Evolutionary conservation across 2,888 invertebrate species (phyloP).

Genomic region (Tenthredo notha): DNA sequence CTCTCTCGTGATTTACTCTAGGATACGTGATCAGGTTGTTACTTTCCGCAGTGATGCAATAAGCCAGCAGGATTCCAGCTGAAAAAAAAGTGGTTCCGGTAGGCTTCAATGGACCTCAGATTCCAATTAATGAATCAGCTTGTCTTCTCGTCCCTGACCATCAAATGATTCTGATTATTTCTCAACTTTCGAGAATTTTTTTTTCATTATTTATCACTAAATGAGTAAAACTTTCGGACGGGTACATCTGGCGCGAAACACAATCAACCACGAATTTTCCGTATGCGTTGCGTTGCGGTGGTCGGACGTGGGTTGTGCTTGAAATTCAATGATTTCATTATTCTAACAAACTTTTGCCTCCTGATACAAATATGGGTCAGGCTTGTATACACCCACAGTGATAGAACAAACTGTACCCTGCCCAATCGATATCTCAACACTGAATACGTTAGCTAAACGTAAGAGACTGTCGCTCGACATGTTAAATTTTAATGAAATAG

Average conservation of each 20-base stretch:
- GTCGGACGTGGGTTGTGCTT: not conserved
- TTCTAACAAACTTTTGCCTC: slow-evolving; percentile 2
- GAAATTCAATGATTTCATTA: slow-evolving; percentile 3
- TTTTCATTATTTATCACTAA: not conserved
- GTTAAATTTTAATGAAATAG: not conserved
- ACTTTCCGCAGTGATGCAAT: not conserved
- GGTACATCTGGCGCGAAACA: not conserved
- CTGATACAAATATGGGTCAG: not conserved
- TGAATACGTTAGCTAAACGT: not conserved
- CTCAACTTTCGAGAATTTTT: not conserved
- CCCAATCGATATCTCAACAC: not conserved
- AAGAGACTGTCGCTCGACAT: not conserved
- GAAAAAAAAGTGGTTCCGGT: not conserved
- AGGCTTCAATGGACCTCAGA: not conserved
- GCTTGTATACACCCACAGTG: not conserved
- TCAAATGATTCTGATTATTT: not conserved
- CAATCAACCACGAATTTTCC: not conserved
- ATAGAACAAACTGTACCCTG: not conserved
- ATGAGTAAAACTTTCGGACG: not conserved
- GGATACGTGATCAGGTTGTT: not conserved
- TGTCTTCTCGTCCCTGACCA: not conserved
- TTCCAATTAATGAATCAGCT: not conserved
- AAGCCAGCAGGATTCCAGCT: not conserved
- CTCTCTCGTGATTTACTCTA: not conserved
- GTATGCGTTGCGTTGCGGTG: not conserved